These are phyloP conservation scores for Lordiphosa andalusiaca DNA, from an alignment of 2,888 invertebrate species.

Conservation along the genomic window DNA sequence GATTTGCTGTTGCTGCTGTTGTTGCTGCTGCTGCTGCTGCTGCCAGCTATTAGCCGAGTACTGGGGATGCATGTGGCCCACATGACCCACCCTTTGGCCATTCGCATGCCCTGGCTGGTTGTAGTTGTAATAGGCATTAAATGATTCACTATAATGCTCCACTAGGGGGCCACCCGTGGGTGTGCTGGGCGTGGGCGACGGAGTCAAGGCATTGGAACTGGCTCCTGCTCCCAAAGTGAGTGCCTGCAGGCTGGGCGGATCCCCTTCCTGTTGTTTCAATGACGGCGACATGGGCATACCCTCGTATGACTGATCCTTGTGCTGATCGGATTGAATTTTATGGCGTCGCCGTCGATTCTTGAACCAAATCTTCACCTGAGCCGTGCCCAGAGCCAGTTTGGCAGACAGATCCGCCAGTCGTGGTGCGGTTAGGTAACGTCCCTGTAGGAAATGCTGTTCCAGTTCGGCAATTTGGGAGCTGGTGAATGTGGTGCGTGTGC, in stretches of 20 bases:
- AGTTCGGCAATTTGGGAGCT: conserved; percentile 67
- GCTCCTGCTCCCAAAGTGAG: conserved; percentile 26
- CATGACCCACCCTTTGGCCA: conserved; percentile 28
- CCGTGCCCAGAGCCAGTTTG: conserved; percentile 61
- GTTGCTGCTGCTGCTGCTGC: conserved; percentile 34
- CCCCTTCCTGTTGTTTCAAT: conserved; percentile 37
- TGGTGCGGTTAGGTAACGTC: conserved; percentile 65
- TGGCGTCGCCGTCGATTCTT: conserved; percentile 75
- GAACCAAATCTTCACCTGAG: conserved; percentile 75
- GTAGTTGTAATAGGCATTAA: conserved; percentile 62
- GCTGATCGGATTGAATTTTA: conserved; percentile 66
- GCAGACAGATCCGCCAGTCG: conserved; percentile 65
- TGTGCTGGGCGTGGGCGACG: conserved; percentile 61
- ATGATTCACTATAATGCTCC: conserved; percentile 58
- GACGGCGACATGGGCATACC: conserved; percentile 63
- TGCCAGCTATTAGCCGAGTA: conserved; percentile 43
- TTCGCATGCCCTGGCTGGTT: conserved; percentile 28
- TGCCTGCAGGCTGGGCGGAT: conserved; percentile 60
- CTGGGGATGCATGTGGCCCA: conserved; percentile 40
- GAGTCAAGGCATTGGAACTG: conserved; percentile 30
- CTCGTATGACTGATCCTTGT: conserved; percentile 61
- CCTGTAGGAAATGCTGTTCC: conserved; percentile 70
- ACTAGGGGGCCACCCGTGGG: conserved; percentile 44
- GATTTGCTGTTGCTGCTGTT: conserved; percentile 37
- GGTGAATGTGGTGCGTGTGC: conserved; percentile 74